Evolutionary conservation across 2,113 vertebrate genomes (phyloP).

Genomic region (Neofelis nebulosa): DNA sequence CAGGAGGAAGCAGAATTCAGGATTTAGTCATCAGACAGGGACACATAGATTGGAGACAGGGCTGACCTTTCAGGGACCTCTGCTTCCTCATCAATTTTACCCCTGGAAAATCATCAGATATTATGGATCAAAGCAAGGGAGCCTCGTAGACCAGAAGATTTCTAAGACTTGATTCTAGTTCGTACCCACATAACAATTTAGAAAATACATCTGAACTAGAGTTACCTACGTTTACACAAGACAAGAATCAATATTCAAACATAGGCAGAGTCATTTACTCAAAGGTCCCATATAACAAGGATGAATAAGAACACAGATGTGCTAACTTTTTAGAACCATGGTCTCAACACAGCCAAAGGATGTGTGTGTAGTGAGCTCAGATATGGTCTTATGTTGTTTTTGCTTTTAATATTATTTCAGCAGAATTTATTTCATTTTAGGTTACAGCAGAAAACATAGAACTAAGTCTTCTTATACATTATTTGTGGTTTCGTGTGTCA

Average conservation of each 20-base stretch:
- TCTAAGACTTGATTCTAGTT: background rate
- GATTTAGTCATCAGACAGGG: background rate
- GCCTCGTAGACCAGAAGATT: background rate
- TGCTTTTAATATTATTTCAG: background rate
- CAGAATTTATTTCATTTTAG: background rate
- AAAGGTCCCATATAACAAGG: background rate
- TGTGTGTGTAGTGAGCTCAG: background rate
- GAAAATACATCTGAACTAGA: background rate
- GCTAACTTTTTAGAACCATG: background rate
- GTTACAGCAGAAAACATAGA: background rate
- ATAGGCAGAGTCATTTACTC: background rate
- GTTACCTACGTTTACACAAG: background rate
- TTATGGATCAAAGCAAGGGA: background rate
- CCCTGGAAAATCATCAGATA: background rate
- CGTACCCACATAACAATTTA: background rate
- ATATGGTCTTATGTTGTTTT: background rate
- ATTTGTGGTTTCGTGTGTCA: background rate
- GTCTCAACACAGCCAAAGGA: background rate
- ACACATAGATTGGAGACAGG: background rate
- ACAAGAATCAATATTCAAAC: background rate
- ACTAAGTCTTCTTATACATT: background rate
- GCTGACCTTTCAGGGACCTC: background rate
- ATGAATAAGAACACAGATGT: background rate
- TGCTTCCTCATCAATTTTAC: background rate
- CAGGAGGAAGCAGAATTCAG: background rate